phyloP scores from a whole-genome alignment of 2,888 invertebrate species.

The Drosophila nigricruria region DNA sequence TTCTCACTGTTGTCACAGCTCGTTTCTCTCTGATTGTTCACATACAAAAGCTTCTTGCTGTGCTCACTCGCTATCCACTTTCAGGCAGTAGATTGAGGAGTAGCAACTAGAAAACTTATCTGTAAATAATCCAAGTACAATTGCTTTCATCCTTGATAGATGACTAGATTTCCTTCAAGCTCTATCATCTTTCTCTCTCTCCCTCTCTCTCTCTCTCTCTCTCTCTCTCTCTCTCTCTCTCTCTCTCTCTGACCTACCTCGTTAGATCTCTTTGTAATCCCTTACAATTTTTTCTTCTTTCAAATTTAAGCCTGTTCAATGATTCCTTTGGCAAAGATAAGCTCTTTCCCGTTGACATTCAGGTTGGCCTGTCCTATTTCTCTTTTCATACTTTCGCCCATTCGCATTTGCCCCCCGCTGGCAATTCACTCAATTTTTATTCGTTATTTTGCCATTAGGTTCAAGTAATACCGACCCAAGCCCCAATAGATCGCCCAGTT shows the following conservation, averaged over 20 bases:
- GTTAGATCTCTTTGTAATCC: background rate
- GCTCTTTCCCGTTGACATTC: constrained; percentile 8
- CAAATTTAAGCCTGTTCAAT: constrained; percentile 17
- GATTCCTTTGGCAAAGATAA: constrained; percentile 19
- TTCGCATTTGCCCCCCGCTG: constrained; percentile 4
- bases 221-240: background rate
- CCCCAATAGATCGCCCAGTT: constrained; percentile 14
- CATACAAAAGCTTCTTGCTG: background rate
- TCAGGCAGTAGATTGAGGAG: background rate
- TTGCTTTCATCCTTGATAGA: background rate
- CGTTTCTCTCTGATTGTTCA: background rate
- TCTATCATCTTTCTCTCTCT: background rate
- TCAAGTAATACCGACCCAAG: constrained; percentile 38
- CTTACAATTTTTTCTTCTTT: background rate
- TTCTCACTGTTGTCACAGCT: background rate
- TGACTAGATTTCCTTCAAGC: background rate
- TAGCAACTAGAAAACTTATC: background rate
- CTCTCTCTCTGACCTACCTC: background rate
- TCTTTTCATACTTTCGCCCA: background rate
- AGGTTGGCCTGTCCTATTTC: background rate
- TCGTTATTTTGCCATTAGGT: constrained; percentile 62
- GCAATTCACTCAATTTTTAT: constrained; percentile 74
- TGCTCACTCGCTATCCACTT: background rate
- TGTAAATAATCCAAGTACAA: background rate
- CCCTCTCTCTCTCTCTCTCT: background rate